A percentile compares a stretch with the other conserved stretches of the same genome.
Conservation (phyloP, 2,113 vertebrate genomes). For the Pseudorectes ferrugineus region DNA sequence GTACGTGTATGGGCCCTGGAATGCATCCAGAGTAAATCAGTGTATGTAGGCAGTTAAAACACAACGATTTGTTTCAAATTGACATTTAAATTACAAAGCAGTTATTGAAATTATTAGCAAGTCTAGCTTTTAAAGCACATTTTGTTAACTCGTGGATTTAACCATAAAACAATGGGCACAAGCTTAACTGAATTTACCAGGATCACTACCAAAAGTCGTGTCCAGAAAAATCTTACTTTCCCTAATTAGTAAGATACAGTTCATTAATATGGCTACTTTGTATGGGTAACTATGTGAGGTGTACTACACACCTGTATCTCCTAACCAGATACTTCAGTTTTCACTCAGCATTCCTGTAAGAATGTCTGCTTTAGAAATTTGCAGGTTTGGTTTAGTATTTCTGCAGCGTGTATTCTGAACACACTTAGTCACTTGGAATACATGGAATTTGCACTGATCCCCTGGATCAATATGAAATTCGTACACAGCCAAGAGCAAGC, state of each 20-base stretch:
- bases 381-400: not conserved
- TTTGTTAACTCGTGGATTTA: not conserved
- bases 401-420: not conserved
- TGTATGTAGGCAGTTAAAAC: not conserved
- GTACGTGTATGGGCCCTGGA: not conserved
- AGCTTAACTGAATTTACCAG: not conserved
- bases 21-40: not conserved
- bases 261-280: not conserved
- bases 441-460: not conserved
- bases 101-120: not conserved
- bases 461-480: not conserved
- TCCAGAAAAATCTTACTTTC: not conserved
- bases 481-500: not conserved
- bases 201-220: not conserved
- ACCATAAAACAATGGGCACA: not conserved
- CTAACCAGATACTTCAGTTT: not conserved
- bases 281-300: not conserved
- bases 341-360: not conserved
- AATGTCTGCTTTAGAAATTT: not conserved
- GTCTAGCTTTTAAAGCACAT: not conserved
- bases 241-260: not conserved
- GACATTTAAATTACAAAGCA: not conserved
- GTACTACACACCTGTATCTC: fast-evolving
- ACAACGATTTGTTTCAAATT: not conserved
- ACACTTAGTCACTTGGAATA: not conserved